phyloP scores from a whole-genome alignment of 1,140 invertebrate genomes.

The Prorops nasuta region DNA sequence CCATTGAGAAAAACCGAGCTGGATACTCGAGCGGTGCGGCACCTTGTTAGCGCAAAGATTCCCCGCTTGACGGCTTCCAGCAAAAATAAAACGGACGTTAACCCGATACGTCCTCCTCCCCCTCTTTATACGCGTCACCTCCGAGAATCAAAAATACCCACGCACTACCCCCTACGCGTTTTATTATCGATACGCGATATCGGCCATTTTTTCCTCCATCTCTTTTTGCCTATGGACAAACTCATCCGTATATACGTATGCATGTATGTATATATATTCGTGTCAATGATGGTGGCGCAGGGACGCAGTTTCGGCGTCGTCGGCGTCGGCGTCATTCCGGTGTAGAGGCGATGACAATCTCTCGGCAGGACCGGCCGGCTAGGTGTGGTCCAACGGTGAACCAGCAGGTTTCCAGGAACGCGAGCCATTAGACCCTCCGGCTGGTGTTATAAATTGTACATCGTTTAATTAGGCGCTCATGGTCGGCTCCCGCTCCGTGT shows the following conservation, averaged over 20 bases:
- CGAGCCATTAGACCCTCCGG: slow-evolving; percentile 54
- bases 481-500: slow-evolving; percentile 6
- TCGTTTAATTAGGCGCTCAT: slow-evolving; percentile 57
- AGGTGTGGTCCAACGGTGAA: slow-evolving; percentile 54
- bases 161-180: no score
- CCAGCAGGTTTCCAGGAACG: slow-evolving; percentile 55
- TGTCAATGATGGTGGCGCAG: not conserved
- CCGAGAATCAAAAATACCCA: not conserved
- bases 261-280: no score
- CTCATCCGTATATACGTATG: no score
- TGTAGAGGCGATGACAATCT: slow-evolving; percentile 41
- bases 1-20: slow-evolving; percentile 46
- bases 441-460: slow-evolving; percentile 59
- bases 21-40: slow-evolving; percentile 41
- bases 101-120: slow-evolving; percentile 33
- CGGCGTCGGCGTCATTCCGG: slow-evolving; percentile 27
- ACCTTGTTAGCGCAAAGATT: slow-evolving; percentile 56
- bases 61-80: slow-evolving; percentile 41
- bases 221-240: no score
- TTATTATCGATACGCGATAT: no score
- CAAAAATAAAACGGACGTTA: slow-evolving; percentile 54
- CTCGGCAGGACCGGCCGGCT: slow-evolving; percentile 28
- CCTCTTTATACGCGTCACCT: not conserved
- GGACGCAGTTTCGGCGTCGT: not conserved
- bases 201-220: no score